Percentiles rank a stretch among this genome's conserved stretches.
Evolutionary conservation across 2,888 invertebrate genomes (phyloP).

Genomic region (Isoperla grammatica): DNA sequence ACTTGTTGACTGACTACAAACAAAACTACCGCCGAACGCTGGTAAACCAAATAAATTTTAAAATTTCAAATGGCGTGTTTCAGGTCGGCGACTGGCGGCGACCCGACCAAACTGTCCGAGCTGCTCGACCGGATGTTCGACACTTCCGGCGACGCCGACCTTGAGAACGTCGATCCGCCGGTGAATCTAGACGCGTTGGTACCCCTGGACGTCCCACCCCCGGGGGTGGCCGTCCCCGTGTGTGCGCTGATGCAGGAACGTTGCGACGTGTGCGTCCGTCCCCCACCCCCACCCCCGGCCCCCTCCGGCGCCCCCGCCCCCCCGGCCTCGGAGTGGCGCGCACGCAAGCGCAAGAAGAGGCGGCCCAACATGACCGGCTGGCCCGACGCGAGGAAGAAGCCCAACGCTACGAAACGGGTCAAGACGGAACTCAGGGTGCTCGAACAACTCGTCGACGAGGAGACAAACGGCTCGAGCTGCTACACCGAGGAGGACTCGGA

Average conservation of each 20-base stretch:
- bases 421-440: neutral
- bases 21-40: too few relatives aligned
- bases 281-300: neutral
- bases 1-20: too few relatives aligned
- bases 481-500: neutral
- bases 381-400: slow-evolving; percentile 47
- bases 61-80: too few relatives aligned
- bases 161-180: neutral
- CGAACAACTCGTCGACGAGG: neutral
- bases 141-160: slow-evolving; percentile 7
- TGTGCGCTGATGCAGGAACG: neutral
- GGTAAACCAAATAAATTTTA: too few relatives aligned
- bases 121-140: slow-evolving; percentile 10
- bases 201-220: too few relatives aligned
- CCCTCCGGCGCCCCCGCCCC: neutral
- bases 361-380: slow-evolving; percentile 78
- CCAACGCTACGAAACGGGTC: neutral
- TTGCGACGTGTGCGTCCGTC: neutral
- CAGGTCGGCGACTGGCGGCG: neutral
- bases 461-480: neutral
- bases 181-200: too few relatives aligned
- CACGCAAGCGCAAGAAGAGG: slow-evolving; percentile 47
- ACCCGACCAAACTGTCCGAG: slow-evolving; percentile 1
- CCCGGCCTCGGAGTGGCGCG: neutral
- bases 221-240: too few relatives aligned